Conservation (phyloP, 2,888 invertebrate species). For the Gymnosoma rotundatum region DNA sequence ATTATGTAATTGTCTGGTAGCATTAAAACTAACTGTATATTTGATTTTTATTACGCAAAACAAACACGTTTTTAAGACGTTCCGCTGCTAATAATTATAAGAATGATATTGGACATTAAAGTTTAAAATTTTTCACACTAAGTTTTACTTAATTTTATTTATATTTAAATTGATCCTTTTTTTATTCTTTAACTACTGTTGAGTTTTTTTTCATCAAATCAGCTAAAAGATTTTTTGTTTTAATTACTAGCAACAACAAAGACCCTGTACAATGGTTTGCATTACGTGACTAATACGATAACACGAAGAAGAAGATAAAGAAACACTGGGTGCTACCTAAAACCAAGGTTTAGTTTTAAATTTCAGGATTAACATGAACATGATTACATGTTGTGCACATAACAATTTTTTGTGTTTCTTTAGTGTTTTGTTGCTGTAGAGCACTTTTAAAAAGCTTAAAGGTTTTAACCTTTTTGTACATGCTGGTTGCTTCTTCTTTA, state of each 20-base stretch:
- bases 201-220: constrained; percentile 5
- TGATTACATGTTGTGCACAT: constrained; percentile 36
- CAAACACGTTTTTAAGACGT: no score
- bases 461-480: constrained; percentile 45
- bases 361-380: constrained; percentile 54
- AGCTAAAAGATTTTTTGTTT: not conserved
- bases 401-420: constrained; percentile 8
- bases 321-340: constrained; percentile 25
- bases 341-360: constrained; percentile 49
- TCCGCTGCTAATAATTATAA: no score
- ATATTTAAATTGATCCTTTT: no score
- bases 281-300: not conserved
- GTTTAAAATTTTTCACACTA: no score
- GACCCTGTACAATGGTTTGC: constrained; percentile 25
- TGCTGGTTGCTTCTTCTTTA: not conserved
- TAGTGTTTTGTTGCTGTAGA: not conserved
- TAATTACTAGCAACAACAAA: constrained; percentile 12
- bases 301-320: not conserved
- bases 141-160: no score
- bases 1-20: no score
- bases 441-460: constrained; percentile 38
- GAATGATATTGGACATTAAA: no score
- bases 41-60: no score
- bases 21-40: no score
- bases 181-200: not conserved